phyloP scores from a whole-genome alignment of 2,888 invertebrate species.

The Hemicrepidius hirtus region DNA sequence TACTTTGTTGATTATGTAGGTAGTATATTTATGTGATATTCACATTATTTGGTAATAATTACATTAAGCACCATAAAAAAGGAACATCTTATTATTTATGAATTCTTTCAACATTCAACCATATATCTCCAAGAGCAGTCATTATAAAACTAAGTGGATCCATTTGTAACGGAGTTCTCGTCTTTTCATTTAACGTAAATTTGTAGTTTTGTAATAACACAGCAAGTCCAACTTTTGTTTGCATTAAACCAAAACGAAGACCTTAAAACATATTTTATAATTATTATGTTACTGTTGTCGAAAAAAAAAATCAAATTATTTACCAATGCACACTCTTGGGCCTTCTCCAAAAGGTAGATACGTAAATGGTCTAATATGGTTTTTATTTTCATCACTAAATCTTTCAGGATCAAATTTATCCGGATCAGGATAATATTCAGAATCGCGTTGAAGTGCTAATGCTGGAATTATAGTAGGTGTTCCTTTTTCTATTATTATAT shows the following conservation, averaged over 20 bases:
- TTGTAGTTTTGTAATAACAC: constrained; percentile 52
- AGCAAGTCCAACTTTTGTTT: not conserved
- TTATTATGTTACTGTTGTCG: not conserved
- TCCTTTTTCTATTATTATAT: constrained; percentile 56
- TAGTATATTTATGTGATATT: too few species aligned
- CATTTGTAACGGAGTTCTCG: constrained; percentile 28
- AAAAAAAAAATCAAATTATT: constrained; percentile 1
- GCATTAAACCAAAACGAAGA: not conserved
- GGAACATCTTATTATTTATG: not conserved
- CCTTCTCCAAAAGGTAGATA: constrained; percentile 78
- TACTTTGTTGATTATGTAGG: too few species aligned
- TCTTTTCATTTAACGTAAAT: constrained; percentile 49
- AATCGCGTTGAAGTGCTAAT: constrained; percentile 62
- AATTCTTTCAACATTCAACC: not conserved
- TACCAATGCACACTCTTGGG: constrained; percentile 68
- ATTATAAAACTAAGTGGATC: constrained; percentile 1
- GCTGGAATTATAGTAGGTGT: constrained; percentile 58
- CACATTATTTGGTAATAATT: too few species aligned
- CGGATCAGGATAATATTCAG: constrained; percentile 73
- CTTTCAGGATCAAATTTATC: constrained; percentile 78
- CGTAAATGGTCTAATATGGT: constrained; percentile 73
- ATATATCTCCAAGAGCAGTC: not conserved
- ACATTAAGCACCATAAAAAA: too few species aligned
- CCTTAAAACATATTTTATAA: not conserved
- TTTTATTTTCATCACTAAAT: constrained; percentile 74